Percentiles rank a stretch among this genome's conserved stretches.
Conservation (phyloP, 2,797 vertebrate genomes). For the Taeniopygia guttata region DNA sequence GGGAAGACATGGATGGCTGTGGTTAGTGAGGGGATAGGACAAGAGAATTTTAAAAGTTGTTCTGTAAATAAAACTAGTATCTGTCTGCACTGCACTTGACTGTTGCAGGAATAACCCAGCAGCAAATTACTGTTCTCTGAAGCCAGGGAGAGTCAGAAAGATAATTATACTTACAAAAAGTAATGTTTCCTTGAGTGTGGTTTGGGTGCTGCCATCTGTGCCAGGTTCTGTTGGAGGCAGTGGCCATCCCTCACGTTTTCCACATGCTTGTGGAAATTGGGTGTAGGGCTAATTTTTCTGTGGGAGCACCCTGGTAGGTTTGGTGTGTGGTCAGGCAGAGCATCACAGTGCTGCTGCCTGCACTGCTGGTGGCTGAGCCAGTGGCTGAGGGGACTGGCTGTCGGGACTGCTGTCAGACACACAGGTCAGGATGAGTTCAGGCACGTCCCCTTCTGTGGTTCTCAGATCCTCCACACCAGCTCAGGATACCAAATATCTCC, state of each 20-base stretch:
- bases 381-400: background rate
- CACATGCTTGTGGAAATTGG: background rate
- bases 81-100: background rate
- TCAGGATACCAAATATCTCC: background rate
- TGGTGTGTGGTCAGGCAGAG: background rate
- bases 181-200: background rate
- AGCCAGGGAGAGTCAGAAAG: background rate
- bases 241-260: background rate
- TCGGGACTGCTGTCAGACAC: background rate
- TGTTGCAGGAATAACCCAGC: background rate
- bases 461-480: background rate
- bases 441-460: rapidly evolving
- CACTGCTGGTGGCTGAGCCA: background rate
- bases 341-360: background rate
- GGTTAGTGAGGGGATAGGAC: background rate
- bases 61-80: background rate
- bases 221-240: background rate
- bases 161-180: background rate
- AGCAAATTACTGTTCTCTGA: background rate
- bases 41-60: background rate
- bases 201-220: background rate
- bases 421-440: background rate
- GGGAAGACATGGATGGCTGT: background rate
- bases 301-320: background rate
- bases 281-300: background rate